Base-by-base conservation (phyloP, 2,888 invertebrate genomes). In the Calephelis perditalis region DNA sequence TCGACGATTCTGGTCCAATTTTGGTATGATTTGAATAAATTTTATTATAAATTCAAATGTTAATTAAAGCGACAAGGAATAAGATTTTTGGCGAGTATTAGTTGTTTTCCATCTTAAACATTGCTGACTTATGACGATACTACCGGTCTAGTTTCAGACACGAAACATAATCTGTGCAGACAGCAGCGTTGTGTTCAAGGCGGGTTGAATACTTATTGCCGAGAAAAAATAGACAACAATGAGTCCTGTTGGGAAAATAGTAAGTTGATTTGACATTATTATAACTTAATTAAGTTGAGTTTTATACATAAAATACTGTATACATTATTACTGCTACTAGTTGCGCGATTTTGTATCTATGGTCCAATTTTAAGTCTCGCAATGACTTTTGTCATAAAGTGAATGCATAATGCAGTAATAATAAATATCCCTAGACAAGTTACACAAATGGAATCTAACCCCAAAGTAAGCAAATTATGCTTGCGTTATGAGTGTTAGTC, bases 31-130 rank as follows among this genome's bases (percentile, higher is more conserved):
- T 82, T 75, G 75, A 78, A 77, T 68, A 71, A 77, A 82, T 85
- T 87, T 86, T 85, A 85, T 87, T 78, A 76, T 74, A 73, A 70
- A 77, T 84, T 74, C 83, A 86, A 86, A 88, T 86, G 85, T 79
- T 82, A 88, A 87, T 86, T 70, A 79, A 81, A 80, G 82, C 81
- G 84, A 79, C 80, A 77, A 77, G 79, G 77, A 81, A 78, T 79
- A 71, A 73, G 74, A 76, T 73, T 66, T 78, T 78, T 79, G 78
- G 80, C 72, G 71, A 76, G 75, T 78, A 76, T 79, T 75, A 72
- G 76, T 71, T 76, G 72, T 76, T 79, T 77, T 77, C 76, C 68
- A 69, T 73, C 67, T 67, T 74, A 75, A 74, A 73, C 71, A 71
- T 66, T 69, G 72, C 72, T 77, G 69, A 75, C 77, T 73, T 78